Evolutionary conservation across 2,888 invertebrate species (phyloP).

Genomic region (Sepioteuthis lessoniana): DNA sequence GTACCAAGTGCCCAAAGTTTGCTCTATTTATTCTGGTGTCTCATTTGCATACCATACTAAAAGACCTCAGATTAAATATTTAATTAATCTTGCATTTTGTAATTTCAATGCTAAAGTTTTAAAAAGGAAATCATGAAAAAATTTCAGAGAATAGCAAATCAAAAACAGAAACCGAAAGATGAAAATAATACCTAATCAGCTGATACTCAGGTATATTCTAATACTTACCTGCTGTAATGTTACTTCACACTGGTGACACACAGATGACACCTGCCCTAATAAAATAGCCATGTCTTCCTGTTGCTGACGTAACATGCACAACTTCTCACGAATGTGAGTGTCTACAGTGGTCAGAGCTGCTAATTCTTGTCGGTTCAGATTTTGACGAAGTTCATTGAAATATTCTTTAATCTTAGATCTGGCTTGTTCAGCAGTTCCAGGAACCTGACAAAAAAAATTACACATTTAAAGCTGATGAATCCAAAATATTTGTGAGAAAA

Average conservation of each 20-base stretch:
- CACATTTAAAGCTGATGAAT: no score
- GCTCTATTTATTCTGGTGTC: no score
- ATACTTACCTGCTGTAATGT: constrained; percentile 75
- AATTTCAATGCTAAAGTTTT: not conserved
- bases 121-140: not conserved
- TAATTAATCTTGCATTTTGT: not conserved
- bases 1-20: no score
- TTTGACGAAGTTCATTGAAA: constrained; percentile 77
- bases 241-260: constrained; percentile 78
- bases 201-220: not conserved
- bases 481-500: no score
- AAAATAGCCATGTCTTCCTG: constrained; percentile 78
- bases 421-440: constrained; percentile 76
- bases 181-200: no score
- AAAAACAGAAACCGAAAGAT: no score
- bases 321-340: constrained; percentile 78
- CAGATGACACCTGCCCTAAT: constrained; percentile 77
- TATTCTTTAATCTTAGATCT: constrained; percentile 77
- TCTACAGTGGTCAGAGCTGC: constrained; percentile 79
- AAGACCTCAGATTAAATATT: no score
- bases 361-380: constrained; percentile 77
- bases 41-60: no score
- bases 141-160: no score
- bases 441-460: constrained; percentile 56
- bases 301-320: constrained; percentile 78